Percentiles rank a stretch among this genome's conserved stretches.
Evolutionary conservation across 1,140 invertebrate genomes (phyloP).

Genomic region (Caerostris darwini): DNA sequence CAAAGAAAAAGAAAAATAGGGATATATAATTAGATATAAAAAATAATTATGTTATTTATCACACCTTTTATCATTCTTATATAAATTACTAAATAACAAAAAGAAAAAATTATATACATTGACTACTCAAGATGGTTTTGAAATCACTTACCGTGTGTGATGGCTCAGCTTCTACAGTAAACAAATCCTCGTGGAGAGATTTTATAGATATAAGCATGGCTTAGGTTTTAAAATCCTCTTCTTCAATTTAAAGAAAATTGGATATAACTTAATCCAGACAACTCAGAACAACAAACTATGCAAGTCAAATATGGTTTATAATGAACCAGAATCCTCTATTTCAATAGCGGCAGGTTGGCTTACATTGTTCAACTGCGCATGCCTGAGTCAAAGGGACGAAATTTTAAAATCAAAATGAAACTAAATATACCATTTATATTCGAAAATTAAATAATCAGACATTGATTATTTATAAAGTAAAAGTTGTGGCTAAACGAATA

Average conservation of each 20-base stretch:
- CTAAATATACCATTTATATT: too few relatives aligned
- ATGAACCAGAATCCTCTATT: background rate
- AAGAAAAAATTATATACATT: too few relatives aligned
- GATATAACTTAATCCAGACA: background rate
- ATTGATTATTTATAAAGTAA: too few relatives aligned
- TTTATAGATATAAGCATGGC: conserved; percentile 95
- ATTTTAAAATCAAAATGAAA: too few relatives aligned
- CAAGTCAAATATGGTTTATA: background rate
- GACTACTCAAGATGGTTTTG: too few relatives aligned
- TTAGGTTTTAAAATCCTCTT: background rate
- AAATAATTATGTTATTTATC: too few relatives aligned
- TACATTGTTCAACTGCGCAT: background rate
- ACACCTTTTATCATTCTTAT: too few relatives aligned
- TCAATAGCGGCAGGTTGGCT: background rate
- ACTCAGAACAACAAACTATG: background rate
- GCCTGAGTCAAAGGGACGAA: background rate
- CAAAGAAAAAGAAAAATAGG: too few relatives aligned
- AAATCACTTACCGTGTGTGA: conserved; percentile 88
- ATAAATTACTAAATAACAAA: too few relatives aligned
- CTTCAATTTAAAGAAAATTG: background rate
- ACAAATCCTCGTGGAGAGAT: conserved; percentile 96
- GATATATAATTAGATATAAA: too few relatives aligned
- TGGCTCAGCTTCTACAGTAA: conserved; percentile 94
- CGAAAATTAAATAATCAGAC: too few relatives aligned
- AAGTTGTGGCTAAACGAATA: too few relatives aligned